Conservation (phyloP, 2,113 vertebrate species). For the Cranoglanis bouderius region DNA sequence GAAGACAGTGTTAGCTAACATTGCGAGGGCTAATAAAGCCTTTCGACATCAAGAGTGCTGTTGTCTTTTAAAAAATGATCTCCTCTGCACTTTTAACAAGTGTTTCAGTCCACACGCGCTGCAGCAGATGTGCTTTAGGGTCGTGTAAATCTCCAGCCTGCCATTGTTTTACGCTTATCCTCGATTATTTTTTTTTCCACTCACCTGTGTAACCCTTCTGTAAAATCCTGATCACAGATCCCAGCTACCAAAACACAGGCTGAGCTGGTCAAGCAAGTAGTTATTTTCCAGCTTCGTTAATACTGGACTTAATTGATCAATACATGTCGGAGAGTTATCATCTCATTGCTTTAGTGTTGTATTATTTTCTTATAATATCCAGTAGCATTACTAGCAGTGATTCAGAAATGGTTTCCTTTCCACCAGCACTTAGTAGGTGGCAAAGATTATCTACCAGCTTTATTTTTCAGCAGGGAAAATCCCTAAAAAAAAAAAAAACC, state of each 20-base stretch:
- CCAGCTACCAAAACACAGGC: not conserved
- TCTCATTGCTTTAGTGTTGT: not conserved
- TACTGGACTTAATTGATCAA: not conserved
- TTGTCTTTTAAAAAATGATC: not conserved
- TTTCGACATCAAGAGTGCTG: not conserved
- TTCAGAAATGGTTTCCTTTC: not conserved
- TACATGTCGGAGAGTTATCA: not conserved
- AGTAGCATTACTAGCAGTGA: not conserved
- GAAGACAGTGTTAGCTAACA: not conserved
- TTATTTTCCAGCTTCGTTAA: not conserved
- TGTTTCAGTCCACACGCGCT: not conserved
- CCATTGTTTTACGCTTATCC: not conserved
- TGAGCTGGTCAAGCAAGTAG: not conserved
- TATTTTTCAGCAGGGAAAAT: not conserved
- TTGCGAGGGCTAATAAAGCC: not conserved
- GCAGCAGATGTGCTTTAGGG: not conserved
- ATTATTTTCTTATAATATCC: not conserved
- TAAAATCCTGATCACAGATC: not conserved
- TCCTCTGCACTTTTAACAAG: not conserved
- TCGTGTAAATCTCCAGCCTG: not conserved
- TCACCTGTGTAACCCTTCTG: not conserved
- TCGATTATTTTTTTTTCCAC: not conserved
- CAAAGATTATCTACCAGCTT: not conserved
- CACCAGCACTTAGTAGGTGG: not conserved
- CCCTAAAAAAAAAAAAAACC: not conserved